Base-by-base conservation (phyloP, 2,888 invertebrate species). In the Baccha elongata region DNA sequence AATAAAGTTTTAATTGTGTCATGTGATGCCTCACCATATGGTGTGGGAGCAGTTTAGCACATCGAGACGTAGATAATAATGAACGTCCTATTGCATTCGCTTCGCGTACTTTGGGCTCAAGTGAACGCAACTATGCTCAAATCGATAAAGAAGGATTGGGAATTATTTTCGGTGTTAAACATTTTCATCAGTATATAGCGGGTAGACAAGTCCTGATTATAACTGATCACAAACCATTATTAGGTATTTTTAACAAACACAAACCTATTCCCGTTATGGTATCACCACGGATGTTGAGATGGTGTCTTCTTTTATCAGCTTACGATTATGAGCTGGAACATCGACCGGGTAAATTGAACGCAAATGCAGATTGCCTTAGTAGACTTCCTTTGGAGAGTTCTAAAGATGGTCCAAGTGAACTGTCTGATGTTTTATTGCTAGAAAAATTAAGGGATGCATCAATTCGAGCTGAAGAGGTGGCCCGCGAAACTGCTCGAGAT, bases 21-120 rank as follows among this genome's bases (percentile, higher is more conserved):
- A 40, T 67, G 58, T 26, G 58, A 48, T 11, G 40, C 44, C n/a
- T 67, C 58, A 13, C 46, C 64, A 15, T 64, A 73, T 53, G 64
- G 64, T 1, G 10, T 62, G 1, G 73, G 42, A 2, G 72, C 64
- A 11, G 32, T 73, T 15, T 73, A 35, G 65, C 65, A 2, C 65
- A 73, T 11, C 21, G 55, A 23, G 69, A 68, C 26, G 40, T 15
- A 7, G 23, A 46, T 48, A 71, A 44, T 17, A 42, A 26, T 37
- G 64, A 53, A 17, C 32, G 40, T 7, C 40, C 46, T 0, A 73
- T 65, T 11, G 65, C 55, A 11, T 73, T 52, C 35, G 53, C 55
- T 2, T 65, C 53, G 0, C 53, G 42, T 21, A 68, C 53, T 15
- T 19, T 68, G 26, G 19, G 48, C 3, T 13, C 13, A 35, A 37